Evolutionary conservation across 2,797 vertebrate genomes (phyloP), one percentile per base, ranked within the genome.

Genomic region (Megaceryle alcyon): DNA sequence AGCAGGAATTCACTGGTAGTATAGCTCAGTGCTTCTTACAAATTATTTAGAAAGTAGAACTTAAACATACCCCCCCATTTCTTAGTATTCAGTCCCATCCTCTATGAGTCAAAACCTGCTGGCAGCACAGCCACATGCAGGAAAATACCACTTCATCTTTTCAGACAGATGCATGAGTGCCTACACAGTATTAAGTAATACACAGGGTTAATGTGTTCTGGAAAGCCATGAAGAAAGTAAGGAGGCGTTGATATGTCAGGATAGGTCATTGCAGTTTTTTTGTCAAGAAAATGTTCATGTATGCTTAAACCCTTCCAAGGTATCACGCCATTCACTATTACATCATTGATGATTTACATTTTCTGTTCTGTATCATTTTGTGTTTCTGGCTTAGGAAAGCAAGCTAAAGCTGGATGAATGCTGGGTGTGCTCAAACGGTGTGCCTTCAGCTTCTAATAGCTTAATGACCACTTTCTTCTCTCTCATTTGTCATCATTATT

Each of bases 401-500:
- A 83, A 86, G 60, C 79, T 72, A 73, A 87, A 88, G 59, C 76
- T 81, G 59, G 57, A 66, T 88, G 92, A 96, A 90, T 79, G 53
- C 79, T 82, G 72, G 12, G 8, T 91, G 63, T 71, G 46, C 90
- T 94, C 48, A 49, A 88, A 65, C 23, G 16, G 53, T 82, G 59
- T 77, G 80, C 54, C 78, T 91, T 88, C 88, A 71, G 71, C 78
- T 92, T 95, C 80, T 94, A 95, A 87, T 71, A 63, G 76, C 59
- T 96, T 97, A 95, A 96, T 90, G 88, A 48, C 71, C 29, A 6
- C 73, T 72, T 94, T 84, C 83, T 97, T 95, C 79, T 97, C 90
- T 68, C 59, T 97, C 35, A 1, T 97, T 97, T 98, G 93, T 98
- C 97, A 95, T 97, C 33, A 39, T 97, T 98, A 97, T 83, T 94